These are phyloP conservation scores for Spondyliosoma cantharus DNA, from an alignment of 2,797 vertebrate genomes.

Conservation along the genomic window DNA sequence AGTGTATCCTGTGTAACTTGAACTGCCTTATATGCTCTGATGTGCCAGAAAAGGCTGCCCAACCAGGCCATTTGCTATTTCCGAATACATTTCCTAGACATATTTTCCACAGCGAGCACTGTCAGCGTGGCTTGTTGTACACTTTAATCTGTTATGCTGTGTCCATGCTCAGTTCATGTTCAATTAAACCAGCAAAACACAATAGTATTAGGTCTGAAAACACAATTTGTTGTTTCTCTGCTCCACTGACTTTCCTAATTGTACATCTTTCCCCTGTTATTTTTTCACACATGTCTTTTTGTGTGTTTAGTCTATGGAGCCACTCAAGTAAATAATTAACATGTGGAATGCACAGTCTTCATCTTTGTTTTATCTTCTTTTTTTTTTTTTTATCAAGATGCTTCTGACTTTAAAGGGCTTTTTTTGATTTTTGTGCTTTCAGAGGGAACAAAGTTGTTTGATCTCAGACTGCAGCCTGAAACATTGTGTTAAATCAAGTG, in stretches of 20 bases:
- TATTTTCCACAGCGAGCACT: background rate
- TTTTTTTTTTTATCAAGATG: background rate
- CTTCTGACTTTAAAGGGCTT: slow-evolving; percentile 18
- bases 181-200: slow-evolving; percentile 72
- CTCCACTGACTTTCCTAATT: slow-evolving; percentile 76
- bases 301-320: slow-evolving; percentile 64
- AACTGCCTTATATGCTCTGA: slow-evolving; percentile 25
- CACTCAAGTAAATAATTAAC: slow-evolving; percentile 71
- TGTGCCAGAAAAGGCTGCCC: slow-evolving; percentile 3
- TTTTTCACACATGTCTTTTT: slow-evolving; percentile 65
- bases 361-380: background rate
- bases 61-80: slow-evolving; percentile 31
- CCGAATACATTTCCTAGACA: slow-evolving; percentile 33
- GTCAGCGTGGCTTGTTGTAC: slow-evolving; percentile 16
- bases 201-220: slow-evolving; percentile 69
- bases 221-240: slow-evolving; percentile 75
- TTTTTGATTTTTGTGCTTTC: slow-evolving; percentile 30
- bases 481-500: slow-evolving; percentile 30
- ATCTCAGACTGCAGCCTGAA: slow-evolving; percentile 25
- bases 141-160: slow-evolving; percentile 45
- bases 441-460: background rate
- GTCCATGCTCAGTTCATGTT: slow-evolving; percentile 69
- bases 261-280: slow-evolving; percentile 71
- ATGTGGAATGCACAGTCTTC: slow-evolving; percentile 42
- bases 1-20: slow-evolving; percentile 41